These are phyloP conservation scores for Girardinus metallicus DNA, from an alignment of 2,797 vertebrate species.

Conservation along the genomic window DNA sequence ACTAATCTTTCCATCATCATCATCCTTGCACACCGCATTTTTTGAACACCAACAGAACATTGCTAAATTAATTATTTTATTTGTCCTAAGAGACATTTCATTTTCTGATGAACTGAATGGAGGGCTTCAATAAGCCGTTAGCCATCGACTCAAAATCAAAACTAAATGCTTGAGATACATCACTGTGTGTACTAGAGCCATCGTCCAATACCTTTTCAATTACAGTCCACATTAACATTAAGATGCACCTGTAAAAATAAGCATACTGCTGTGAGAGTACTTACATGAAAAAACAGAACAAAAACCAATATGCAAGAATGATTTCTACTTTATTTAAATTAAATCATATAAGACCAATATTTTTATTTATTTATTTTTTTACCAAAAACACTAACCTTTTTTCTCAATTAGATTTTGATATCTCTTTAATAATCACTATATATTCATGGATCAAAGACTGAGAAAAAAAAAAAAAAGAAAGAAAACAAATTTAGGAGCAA, in stretches of 20 bases:
- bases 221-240: not conserved
- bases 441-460: conserved; percentile 75
- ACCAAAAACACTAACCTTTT: conserved; percentile 79
- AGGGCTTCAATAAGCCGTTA: not conserved
- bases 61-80: not conserved
- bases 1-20: not conserved
- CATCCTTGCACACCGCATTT: not conserved
- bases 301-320: conserved; percentile 50
- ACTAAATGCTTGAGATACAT: not conserved
- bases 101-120: not conserved
- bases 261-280: not conserved
- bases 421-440: conserved; percentile 79
- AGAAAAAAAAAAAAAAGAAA: conserved; percentile 54
- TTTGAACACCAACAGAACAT: not conserved
- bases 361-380: conserved; percentile 71
- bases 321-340: conserved; percentile 88
- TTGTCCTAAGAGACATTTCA: not conserved
- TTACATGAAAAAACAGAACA: conserved; percentile 33
- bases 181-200: not conserved
- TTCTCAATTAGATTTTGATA: conserved; percentile 79
- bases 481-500: conserved; percentile 63
- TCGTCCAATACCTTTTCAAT: not conserved
- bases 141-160: not conserved
- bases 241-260: not conserved
- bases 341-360: conserved; percentile 80